Conservation (phyloP, 2,113 vertebrate species). For the rabbit (Oryctolagus cuniculus) region mOryCun1.1 NC_091444.1:65174501-65175000, state of each 20-base stretch:
- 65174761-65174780: background rate
- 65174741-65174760: fast-evolving
- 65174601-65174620: background rate
- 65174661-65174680: background rate
- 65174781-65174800: too few relatives aligned
- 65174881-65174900: fast-evolving
- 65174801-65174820: background rate
- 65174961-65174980: background rate
- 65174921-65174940: background rate
- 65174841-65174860: background rate
- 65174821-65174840: background rate
- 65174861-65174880: background rate
- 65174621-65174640: background rate
- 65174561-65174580: background rate
- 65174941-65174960: background rate
- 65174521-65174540: background rate
- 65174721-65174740: too few relatives aligned
- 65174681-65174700: background rate
- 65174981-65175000: too few relatives aligned
- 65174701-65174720: background rate
- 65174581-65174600: background rate
- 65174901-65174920: background rate
- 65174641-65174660: background rate
- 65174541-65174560: background rate
- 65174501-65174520: background rate